phyloP scores from a whole-genome alignment of 2,113 vertebrate species.

The Urocolius indicus region DNA sequence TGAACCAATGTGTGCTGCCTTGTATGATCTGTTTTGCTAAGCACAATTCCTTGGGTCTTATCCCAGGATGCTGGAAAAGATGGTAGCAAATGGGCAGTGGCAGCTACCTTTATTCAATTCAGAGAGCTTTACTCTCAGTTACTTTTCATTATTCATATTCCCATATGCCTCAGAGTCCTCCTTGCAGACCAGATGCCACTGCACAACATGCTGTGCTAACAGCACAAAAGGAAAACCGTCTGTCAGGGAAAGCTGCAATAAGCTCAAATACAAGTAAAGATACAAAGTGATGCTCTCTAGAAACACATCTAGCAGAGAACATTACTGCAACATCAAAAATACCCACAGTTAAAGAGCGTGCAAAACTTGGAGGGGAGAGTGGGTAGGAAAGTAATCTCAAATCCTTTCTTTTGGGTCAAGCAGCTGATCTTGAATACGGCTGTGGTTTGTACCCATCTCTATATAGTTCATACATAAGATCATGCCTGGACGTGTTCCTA shows the following conservation, averaged over 20 bases:
- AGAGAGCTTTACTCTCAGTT: background rate
- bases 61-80: background rate
- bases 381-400: background rate
- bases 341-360: background rate
- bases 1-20: background rate
- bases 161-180: background rate
- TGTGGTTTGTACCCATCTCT: background rate
- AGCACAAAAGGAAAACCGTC: background rate
- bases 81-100: background rate
- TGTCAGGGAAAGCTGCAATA: background rate
- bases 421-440: rapidly evolving
- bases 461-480: background rate
- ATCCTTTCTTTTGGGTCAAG: background rate
- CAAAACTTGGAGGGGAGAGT: background rate
- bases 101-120: background rate
- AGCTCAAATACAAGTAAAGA: background rate
- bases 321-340: background rate
- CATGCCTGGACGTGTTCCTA: too few species aligned
- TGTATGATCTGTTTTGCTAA: background rate
- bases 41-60: background rate
- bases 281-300: background rate
- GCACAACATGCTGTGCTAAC: background rate
- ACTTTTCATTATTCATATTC: background rate
- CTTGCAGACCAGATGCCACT: background rate
- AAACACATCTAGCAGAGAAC: background rate